phyloP scores from a whole-genome alignment of 2,113 vertebrate genomes.

The Anarrhichthys ocellatus region DNA sequence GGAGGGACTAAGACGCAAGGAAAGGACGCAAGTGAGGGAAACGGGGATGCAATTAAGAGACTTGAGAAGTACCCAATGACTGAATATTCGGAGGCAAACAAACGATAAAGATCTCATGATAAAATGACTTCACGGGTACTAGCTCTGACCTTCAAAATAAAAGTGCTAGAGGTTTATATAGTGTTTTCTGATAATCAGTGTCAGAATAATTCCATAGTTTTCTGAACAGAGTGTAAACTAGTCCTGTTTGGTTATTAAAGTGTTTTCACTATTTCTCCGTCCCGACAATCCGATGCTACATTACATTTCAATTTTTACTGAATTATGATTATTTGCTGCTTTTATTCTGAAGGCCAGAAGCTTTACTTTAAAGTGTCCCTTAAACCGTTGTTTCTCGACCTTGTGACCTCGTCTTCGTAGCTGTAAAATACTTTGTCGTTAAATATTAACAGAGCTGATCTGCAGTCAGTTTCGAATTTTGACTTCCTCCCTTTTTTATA shows the following conservation, averaged over 20 bases:
- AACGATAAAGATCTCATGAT: not conserved
- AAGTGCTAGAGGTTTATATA: not conserved
- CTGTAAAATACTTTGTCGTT: no score
- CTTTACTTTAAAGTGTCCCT: not conserved
- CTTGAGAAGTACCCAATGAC: not conserved
- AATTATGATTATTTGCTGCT: not conserved
- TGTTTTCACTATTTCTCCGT: not conserved
- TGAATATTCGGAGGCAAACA: not conserved
- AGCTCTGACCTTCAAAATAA: conserved; percentile 2
- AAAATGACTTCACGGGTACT: not conserved
- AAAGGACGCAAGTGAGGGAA: no score
- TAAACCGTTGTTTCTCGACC: not conserved
- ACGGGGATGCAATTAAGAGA: no score
- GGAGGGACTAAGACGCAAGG: no score
- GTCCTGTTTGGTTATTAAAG: not conserved
- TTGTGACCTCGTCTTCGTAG: not conserved
- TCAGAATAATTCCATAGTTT: not conserved
- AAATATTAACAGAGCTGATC: not conserved
- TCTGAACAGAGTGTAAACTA: no score
- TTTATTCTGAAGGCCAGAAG: conserved; percentile 9
- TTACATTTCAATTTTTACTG: not conserved
- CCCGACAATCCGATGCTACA: not conserved
- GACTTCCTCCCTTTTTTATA: no score
- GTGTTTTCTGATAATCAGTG: not conserved
- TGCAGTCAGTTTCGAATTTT: no score